Evolutionary conservation across 1,140 invertebrate species (phyloP), one percentile per base, ranked within the genome.

Genomic region (Atta cephalotes): DNA sequence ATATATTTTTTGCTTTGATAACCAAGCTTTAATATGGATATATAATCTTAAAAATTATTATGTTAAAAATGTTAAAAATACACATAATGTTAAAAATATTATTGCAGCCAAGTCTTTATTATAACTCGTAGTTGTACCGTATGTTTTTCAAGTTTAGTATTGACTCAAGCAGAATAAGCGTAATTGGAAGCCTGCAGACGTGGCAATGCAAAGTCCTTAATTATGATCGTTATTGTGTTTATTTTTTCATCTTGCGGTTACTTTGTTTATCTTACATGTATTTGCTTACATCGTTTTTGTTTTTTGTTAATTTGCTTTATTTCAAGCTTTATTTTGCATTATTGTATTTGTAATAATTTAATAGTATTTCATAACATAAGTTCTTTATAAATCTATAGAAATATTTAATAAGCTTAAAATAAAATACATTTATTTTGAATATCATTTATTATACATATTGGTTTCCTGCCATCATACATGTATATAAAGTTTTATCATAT

Each of bases 91-190:
- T 16, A 60, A 39, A 31, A 76, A 45, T 58, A 39, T 16, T 60
- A 60, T n/a, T 25, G 0, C 71, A 21, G n/a, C 0, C 14, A 31
- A 60, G 35, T 12, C 7, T 6, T 5, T 4, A 12, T 12, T n/a
- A 58, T 18, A 62, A 77, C 16, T 76, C 31, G 16, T 14, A 25
- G 21, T 77, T 77, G 4, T 4, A 28, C 16, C 21, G 56, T 60
- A 2, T 18, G 49, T 16, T 79, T 49, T 66, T 65, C 18, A 35
- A n/a, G 31, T 49, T 79, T 49, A 16, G 51, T 51, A 51, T 66
- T 65, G 70, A 80, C 14, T 53, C n/a, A n/a, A 71, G 65, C 65
- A 58, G 21, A 58, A 35, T 81, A 81, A 81, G 39, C 65, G 65
- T 70, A 80, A 80, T 35, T 81, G 31, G 65, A 81, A 16, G 21